Base-by-base conservation (phyloP, 2,888 invertebrate species). In the Leucozona laternaria region DNA sequence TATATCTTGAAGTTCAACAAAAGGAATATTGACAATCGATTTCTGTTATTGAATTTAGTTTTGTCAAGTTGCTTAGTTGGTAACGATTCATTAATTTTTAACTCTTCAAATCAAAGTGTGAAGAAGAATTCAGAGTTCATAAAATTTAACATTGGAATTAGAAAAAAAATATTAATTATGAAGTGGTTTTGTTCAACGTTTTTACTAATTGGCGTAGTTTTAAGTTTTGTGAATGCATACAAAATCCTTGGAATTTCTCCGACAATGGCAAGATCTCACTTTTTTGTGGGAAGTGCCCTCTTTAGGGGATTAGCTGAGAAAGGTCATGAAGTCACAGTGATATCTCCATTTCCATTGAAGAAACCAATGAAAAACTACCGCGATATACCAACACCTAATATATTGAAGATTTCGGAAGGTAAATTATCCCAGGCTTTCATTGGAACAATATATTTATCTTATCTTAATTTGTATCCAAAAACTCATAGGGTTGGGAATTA, bases 311-410 rank as follows among this genome's bases (percentile, higher is more conserved):
- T 93, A 31, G 90, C 90, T 1, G 87, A 88, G 8, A 89, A 90
- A 2, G 93, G 93, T 0, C 93, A 93, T 82, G 89, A 92, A 10
- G 90, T 93, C 1, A 92, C 91, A 0, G 85, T 92, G 0, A 89
- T 92, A 17, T 90, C 91, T 6, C 89, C 91, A 17, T 91, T 90
- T 89, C 90, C 91, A 2, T 89, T 89, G 43, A 89, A 90, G 50
- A 88, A 90, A 2, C 89, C 90, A 0, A 40, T 90, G 0, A 88
- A 89, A 20, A 91, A 91, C 70, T 90, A 90, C 64, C 87, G 88
- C 0, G 89, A 91, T 78, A 84, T 91, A 1, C 28, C 71, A 28
- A 78, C 88, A 11, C 88, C 89, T 2, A 79, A 71, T 13, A 75
- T 80, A 34, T 4, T 45, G 15, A 11, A 48, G 0, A 15, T 15